phyloP scores from a whole-genome alignment of 2,888 invertebrate species.

The Plagodis dolabraria region DNA sequence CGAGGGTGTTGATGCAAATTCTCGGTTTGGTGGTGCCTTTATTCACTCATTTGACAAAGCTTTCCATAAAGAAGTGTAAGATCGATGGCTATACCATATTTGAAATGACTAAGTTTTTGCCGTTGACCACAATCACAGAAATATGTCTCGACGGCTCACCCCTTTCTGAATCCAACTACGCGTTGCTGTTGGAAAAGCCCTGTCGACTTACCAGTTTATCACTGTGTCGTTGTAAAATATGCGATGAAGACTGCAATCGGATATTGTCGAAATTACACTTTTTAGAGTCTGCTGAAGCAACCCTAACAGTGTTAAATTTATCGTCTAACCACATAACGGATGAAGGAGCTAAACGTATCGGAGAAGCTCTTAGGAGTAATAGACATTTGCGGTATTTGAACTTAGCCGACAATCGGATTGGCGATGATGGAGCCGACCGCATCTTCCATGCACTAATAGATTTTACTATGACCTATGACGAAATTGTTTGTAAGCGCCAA shows the following conservation, averaged over 20 bases:
- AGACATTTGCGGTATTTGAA: slow-evolving; percentile 66
- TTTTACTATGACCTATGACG: slow-evolving; percentile 53
- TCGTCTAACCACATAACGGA: slow-evolving; percentile 67
- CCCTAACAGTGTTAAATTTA: slow-evolving; percentile 57
- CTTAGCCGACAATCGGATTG: slow-evolving; percentile 60
- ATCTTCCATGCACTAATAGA: slow-evolving; percentile 55
- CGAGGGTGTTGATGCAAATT: slow-evolving; percentile 50
- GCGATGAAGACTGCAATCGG: slow-evolving; percentile 49
- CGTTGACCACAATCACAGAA: slow-evolving; percentile 51
- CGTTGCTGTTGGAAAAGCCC: slow-evolving; percentile 45
- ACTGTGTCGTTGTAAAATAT: slow-evolving; percentile 55
- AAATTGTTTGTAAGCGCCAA: slow-evolving; percentile 44
- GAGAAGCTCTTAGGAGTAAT: slow-evolving; percentile 58
- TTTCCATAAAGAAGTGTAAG: slow-evolving; percentile 47
- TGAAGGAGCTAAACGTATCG: slow-evolving; percentile 55
- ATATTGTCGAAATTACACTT: slow-evolving; percentile 49
- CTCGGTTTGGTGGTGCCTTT: slow-evolving; percentile 47
- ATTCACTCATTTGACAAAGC: slow-evolving; percentile 44
- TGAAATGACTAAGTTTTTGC: slow-evolving; percentile 55
- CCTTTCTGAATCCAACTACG: slow-evolving; percentile 48
- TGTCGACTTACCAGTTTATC: slow-evolving; percentile 50
- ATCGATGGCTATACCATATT: slow-evolving; percentile 50
- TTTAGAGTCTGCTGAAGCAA: slow-evolving; percentile 45
- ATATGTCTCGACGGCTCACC: slow-evolving; percentile 56
- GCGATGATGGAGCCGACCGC: slow-evolving; percentile 53